Conservation (phyloP, 1,140 invertebrate genomes). For the Pseudomyrmex dendroicus region DNA sequence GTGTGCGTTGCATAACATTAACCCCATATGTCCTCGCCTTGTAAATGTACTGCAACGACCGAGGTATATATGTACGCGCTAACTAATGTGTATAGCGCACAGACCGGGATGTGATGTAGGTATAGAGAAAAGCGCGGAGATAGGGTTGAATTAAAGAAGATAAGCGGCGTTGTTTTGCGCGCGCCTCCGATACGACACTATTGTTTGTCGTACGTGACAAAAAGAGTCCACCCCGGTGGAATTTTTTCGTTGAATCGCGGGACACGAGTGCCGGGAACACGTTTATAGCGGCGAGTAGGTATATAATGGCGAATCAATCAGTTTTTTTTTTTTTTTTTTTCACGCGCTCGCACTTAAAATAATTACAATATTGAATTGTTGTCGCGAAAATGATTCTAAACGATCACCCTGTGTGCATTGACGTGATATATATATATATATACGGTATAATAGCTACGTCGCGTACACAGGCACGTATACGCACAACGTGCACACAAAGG, state of each 20-base stretch:
- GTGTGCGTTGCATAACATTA: conserved; percentile 68
- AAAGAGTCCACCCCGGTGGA: conserved; percentile 7
- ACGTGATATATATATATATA: not conserved
- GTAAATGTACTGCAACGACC: conserved; percentile 65
- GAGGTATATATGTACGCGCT: conserved; percentile 53
- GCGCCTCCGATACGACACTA: conserved; percentile 5
- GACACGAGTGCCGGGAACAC: too few species aligned
- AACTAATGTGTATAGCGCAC: conserved; percentile 46
- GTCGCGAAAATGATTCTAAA: not conserved
- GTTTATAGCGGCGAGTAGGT: too few species aligned
- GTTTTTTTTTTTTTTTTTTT: too few species aligned
- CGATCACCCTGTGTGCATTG: not conserved
- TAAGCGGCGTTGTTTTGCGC: conserved; percentile 48
- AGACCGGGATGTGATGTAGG: conserved; percentile 11
- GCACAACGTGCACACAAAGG: not conserved
- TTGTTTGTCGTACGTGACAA: conserved; percentile 40
- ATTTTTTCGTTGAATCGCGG: conserved; percentile 24
- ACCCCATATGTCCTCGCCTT: conserved; percentile 61
- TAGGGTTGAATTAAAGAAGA: conserved; percentile 66
- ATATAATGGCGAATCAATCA: not conserved
- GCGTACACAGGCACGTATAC: not conserved
- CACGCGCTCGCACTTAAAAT: not conserved
- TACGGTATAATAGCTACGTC: not conserved
- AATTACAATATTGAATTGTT: not conserved
- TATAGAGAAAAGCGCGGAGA: conserved; percentile 1